Evolutionary conservation across 23 tunicate species (phyloP), one percentile per base, ranked within the genome.

Genomic region (Ciona savignyi): DNA sequence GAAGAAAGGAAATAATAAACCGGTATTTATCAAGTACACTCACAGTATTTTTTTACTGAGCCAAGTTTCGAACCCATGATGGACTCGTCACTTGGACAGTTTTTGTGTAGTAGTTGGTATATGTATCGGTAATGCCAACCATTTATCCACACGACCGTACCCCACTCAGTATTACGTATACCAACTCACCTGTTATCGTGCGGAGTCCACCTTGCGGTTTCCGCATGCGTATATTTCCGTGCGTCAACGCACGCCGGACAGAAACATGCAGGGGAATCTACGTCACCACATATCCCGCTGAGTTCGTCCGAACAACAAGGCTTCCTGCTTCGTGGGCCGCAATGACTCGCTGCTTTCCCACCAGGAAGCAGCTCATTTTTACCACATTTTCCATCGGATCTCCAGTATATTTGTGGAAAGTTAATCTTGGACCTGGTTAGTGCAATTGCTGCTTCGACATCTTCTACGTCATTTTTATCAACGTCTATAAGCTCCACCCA

Each of bases 281-380:
- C 30, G 25, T 70, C 25, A 0, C 62, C 74, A 66, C 90, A 85
- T 56, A 29, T 31, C 9, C 90, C 90, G 6, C 51, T 35, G 25
- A 62, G 22, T 23, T 35, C 1, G 31, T 78, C 62, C 3, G 70
- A 76, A 73, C 90, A 85, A 34, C 90, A 85, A 4, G 90, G 79
- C 32, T 60, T 78, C 2, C 48, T 27, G 27, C 90, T 66, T 1
- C 56, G 6, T 25, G 35, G 67, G 73, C 69, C 48, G 33, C 83
- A 78, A 49, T 48, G 60, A 68, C 83, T 78, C 2, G 42, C 75
- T 22, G 66, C 31, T 27, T 30, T 61, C 51, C 83, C 75, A 68
- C 26, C 0, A 27, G n/a, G 11, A 27, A 24, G 29, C 27, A 2
- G 27, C 29, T 48, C 29, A 25, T 48, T 42, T 42, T 27, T 4